Base-by-base conservation (phyloP, 1,140 invertebrate species). In the Brachionus calyciflorus region DNA sequence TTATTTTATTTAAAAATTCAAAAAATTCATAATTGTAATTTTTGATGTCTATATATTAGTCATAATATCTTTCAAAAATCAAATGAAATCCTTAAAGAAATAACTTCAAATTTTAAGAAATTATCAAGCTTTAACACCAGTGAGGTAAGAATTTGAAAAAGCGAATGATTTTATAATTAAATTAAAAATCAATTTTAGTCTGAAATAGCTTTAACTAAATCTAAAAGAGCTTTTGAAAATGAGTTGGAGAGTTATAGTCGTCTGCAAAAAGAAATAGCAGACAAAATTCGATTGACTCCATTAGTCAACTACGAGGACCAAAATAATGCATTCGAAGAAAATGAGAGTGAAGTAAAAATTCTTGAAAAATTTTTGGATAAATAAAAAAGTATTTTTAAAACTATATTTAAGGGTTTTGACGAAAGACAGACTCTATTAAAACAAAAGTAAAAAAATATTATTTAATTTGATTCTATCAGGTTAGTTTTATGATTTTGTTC, bases 171-270 rank as follows among this genome's bases (percentile, higher is more conserved):
- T 44, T 21, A 69, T 26, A 21, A 48, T 26, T 7, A 51, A 70
- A 30, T n/a, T n/a, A n/a, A n/a, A 21, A 33, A 14, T 2, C n/a
- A 14, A 44, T 1, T 70, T 10, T 28, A 73, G 69, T 49, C 69
- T 5, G 46, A 73, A 40, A n/a, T 73, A 21, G 44, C 69, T 33
- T 49, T 73, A 3, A 73, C 69, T 9, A 73, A 73, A 51, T 73
- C 69, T 6, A 49, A 55, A 51, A 17, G 69, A 73, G 48, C 28
- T 51, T 73, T 73, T 46, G 69, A 73, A 26, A 28, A 30, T 41
- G 69, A 73, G 24, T 21, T 73, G 7, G 48, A 73, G 12, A 37
- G 3, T 40, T 55, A 73, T 28, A 55, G 46, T 46, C 46, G 26
- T 48, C 69, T 51, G 2, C 69, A 73, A 33, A 51, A 73, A 24